Evolutionary conservation across 2,888 invertebrate species (phyloP).

Genomic region (Aphelenchoides bicaudatus): DNA sequence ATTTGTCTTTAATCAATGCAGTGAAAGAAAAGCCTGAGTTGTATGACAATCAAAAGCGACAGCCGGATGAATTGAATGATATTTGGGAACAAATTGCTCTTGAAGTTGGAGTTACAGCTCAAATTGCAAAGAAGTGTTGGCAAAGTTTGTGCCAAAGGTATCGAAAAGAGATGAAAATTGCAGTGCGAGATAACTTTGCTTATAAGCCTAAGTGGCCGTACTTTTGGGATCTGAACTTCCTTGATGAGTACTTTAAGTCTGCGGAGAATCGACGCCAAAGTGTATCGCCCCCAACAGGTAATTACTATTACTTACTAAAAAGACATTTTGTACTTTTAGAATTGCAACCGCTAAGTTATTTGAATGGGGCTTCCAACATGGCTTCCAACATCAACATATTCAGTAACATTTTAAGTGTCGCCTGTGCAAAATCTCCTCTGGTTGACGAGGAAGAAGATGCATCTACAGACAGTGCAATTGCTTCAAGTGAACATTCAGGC

Average conservation of each 20-base stretch:
- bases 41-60: conserved; percentile 45
- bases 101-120: conserved; percentile 42
- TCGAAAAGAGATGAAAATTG: conserved; percentile 51
- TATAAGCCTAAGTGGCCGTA: conserved; percentile 44
- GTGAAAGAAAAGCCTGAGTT: conserved; percentile 40
- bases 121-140: conserved; percentile 53
- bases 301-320: too few relatives aligned
- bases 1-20: conserved; percentile 16
- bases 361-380: too few relatives aligned
- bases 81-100: conserved; percentile 47
- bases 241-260: conserved; percentile 43
- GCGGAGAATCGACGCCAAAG: too few relatives aligned
- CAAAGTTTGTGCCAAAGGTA: conserved; percentile 52
- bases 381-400: not conserved
- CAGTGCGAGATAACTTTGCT: conserved; percentile 40
- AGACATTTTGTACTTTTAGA: too few relatives aligned
- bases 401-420: not conserved
- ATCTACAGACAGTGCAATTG: conserved; percentile 25
- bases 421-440: not conserved
- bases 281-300: too few relatives aligned
- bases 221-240: conserved; percentile 45
- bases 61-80: conserved; percentile 36
- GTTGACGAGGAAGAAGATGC: not conserved
- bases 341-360: too few relatives aligned
- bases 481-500: not conserved